These are phyloP conservation scores for Nephila pilipes DNA, from an alignment of 1,140 invertebrate genomes.

Conservation along the genomic window DNA sequence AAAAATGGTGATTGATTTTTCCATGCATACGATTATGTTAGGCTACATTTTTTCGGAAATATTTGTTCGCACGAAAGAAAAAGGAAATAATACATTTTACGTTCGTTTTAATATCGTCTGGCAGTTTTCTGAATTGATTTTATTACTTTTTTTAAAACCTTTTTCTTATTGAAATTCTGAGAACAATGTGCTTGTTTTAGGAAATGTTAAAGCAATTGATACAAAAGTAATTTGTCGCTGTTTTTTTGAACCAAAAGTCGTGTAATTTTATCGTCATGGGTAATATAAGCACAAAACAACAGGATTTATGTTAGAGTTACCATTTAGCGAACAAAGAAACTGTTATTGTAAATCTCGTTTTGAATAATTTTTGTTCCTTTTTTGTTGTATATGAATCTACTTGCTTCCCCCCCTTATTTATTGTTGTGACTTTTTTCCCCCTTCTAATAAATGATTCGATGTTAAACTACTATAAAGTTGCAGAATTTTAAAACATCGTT, in stretches of 20 bases:
- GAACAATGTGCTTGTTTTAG: not conserved
- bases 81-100: not conserved
- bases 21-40: conserved; percentile 8
- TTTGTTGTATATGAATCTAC: no score
- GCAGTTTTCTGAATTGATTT: not conserved
- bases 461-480: not conserved
- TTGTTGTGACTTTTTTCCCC: not conserved
- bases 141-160: not conserved
- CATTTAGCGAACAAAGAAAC: no score
- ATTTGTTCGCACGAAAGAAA: not conserved
- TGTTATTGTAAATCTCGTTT: no score
- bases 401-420: not conserved
- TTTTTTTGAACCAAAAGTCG: not conserved
- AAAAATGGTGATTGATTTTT: conserved; percentile 51
- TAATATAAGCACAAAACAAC: no score
- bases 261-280: not conserved
- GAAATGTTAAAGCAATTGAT: not conserved
- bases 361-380: no score
- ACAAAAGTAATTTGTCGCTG: not conserved
- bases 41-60: not conserved
- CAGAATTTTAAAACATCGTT: not conserved
- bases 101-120: not conserved
- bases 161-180: not conserved
- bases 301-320: no score
- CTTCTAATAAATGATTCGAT: not conserved